Evolutionary conservation across 2,797 vertebrate genomes (phyloP).

Genomic region (Centropyge bicolor): DNA sequence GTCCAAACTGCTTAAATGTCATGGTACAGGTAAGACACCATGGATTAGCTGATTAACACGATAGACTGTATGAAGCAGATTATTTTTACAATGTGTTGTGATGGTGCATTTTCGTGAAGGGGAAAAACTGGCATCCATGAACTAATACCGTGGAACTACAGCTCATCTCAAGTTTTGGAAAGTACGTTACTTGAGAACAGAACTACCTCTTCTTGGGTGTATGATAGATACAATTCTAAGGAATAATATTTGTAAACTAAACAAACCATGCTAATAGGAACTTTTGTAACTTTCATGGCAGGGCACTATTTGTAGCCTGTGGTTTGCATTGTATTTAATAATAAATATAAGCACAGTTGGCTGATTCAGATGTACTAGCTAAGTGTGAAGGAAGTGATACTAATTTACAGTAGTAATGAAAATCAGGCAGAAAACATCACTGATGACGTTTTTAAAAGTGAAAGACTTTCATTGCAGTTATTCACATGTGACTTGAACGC

Average conservation of each 20-base stretch:
- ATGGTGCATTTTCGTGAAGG: neutral
- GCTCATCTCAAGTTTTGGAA: neutral
- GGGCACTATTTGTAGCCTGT: neutral
- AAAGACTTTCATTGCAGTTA: neutral
- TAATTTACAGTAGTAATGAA: neutral
- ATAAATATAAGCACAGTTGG: no score
- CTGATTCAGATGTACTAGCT: neutral
- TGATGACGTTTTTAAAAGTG: no score
- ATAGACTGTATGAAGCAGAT: no score
- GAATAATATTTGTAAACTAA: neutral
- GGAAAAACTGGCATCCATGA: neutral
- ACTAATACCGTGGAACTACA: neutral
- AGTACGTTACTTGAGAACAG: neutral
- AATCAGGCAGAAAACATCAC: neutral
- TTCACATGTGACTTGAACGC: slow-evolving; percentile 11
- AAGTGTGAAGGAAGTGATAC: neutral
- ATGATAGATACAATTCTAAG: neutral
- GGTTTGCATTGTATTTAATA: neutral
- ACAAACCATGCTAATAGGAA: neutral
- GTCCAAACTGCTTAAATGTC: neutral
- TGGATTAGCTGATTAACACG: neutral
- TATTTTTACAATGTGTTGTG: neutral
- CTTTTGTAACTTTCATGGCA: neutral
- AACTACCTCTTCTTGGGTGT: no score
- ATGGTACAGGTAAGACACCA: neutral